These are phyloP conservation scores for Gallinago media DNA, from an alignment of 2,113 vertebrate species.

Conservation along the genomic window DNA sequence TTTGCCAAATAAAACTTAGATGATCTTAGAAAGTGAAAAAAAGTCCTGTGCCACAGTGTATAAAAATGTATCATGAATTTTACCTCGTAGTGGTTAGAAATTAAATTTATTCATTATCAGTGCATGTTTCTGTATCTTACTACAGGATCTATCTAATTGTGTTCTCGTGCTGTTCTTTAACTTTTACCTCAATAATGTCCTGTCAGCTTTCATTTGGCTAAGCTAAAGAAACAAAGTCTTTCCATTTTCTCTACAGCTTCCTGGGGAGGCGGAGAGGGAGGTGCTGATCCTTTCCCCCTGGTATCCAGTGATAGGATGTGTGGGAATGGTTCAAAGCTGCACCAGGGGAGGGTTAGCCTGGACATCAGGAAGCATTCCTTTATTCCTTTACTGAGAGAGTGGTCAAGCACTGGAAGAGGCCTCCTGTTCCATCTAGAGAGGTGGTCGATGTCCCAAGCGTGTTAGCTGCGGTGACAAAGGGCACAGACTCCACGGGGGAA, in stretches of 20 bases:
- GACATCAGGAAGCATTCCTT: neutral
- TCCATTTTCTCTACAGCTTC: neutral
- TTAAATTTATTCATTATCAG: neutral
- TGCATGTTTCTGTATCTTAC: neutral
- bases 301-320: neutral
- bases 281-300: neutral
- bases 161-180: neutral
- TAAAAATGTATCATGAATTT: neutral
- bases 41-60: neutral
- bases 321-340: neutral
- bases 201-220: neutral
- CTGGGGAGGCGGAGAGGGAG: neutral
- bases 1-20: neutral
- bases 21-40: neutral
- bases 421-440: neutral
- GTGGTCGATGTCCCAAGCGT: neutral
- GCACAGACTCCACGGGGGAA: too few relatives aligned
- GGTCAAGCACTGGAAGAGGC: neutral
- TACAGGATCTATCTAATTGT: neutral
- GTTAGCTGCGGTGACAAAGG: neutral
- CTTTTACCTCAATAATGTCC: neutral
- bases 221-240: neutral
- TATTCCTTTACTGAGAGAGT: neutral
- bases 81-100: neutral
- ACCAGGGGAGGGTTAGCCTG: neutral